phyloP scores from a whole-genome alignment of 2,113 vertebrate species.

The Catharus fuscescens region DNA sequence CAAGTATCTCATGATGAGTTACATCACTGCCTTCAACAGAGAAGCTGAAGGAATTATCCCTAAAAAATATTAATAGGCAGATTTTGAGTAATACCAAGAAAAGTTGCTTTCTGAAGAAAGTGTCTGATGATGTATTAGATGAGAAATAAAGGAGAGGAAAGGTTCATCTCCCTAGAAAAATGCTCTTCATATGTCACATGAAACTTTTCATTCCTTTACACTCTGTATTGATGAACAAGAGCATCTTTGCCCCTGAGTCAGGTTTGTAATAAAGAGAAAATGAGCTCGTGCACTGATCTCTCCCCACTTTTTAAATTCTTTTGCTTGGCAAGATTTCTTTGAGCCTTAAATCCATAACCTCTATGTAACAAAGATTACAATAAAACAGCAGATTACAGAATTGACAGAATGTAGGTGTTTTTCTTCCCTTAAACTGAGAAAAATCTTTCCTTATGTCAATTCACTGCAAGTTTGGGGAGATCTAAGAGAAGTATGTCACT shows the following conservation, averaged over 20 bases:
- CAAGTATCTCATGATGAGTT: neutral
- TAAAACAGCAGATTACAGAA: neutral
- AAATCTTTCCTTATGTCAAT: neutral
- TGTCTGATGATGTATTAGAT: neutral
- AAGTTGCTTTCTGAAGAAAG: neutral
- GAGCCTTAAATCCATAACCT: neutral
- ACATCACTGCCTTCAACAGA: neutral
- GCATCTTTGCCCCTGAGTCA: neutral
- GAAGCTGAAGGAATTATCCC: neutral
- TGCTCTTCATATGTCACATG: neutral
- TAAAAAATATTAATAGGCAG: neutral
- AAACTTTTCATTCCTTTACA: neutral
- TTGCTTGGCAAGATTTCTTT: neutral
- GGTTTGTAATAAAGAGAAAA: neutral
- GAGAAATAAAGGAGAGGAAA: conserved; percentile 10
- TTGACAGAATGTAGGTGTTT: neutral
- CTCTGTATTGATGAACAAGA: neutral
- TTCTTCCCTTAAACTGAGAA: neutral
- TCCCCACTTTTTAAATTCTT: neutral
- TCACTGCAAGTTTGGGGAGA: neutral
- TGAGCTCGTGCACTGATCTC: fast-evolving
- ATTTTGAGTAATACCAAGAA: neutral
- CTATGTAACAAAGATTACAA: neutral
- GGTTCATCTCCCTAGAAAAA: neutral
- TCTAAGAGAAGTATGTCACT: neutral